phyloP scores from a whole-genome alignment of 2,113 vertebrate genomes.

The Mirounga angustirostris region DNA sequence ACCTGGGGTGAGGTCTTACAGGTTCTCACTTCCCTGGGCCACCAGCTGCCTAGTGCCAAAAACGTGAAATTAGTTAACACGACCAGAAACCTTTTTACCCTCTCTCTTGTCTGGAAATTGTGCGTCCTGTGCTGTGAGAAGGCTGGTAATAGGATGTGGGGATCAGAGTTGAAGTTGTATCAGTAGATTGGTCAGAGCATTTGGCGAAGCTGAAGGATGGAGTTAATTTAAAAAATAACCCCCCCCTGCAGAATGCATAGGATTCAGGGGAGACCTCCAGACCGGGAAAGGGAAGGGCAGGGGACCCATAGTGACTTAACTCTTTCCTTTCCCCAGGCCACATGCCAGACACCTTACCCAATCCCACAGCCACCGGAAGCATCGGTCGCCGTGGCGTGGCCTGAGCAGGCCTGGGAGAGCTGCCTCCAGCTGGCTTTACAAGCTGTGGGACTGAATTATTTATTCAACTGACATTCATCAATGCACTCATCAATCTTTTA shows the following conservation, averaged over 20 bases:
- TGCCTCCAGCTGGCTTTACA: not conserved
- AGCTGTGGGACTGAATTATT: not conserved
- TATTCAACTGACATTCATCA: not conserved
- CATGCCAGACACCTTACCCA: not conserved
- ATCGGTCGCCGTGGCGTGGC: rapidly evolving
- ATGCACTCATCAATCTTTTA: not conserved
- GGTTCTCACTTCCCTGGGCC: not conserved
- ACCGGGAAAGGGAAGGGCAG: not conserved
- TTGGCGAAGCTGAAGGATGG: not conserved
- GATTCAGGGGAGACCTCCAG: no score
- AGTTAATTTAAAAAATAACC: not conserved
- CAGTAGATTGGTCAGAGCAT: no score
- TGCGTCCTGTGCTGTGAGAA: not conserved
- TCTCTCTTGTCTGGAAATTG: not conserved
- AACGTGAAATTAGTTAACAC: not conserved
- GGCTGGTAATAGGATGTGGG: not conserved
- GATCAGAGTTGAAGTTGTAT: not conserved
- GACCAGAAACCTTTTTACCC: not conserved
- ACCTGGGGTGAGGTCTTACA: no score
- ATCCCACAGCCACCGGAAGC: not conserved
- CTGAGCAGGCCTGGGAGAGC: not conserved
- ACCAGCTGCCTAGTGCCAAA: not conserved
- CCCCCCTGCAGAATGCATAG: not conserved
- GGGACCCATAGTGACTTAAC: not conserved
- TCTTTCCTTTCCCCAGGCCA: not conserved